Percentiles rank a stretch among this genome's conserved stretches.
These are phyloP conservation scores for Panzeria rudis DNA, from an alignment of 2,888 invertebrate species.

Conservation along the genomic window DNA sequence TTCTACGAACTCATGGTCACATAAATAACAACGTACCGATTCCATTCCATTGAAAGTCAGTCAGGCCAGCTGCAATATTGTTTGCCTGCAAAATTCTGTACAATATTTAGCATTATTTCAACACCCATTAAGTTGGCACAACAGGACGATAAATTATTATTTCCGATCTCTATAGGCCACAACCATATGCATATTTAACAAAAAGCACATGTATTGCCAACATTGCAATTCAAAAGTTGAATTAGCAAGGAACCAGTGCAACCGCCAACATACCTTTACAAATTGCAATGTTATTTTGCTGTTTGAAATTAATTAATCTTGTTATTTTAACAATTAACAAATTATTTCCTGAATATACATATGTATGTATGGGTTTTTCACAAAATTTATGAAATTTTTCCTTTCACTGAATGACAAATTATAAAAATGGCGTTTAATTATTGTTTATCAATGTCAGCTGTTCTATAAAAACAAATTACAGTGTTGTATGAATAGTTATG, in stretches of 20 bases:
- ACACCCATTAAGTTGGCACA: background rate
- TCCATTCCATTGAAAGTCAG: conserved; percentile 54
- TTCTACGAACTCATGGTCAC: conserved; percentile 73
- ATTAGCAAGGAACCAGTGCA: conserved; percentile 9
- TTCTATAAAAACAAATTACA: conserved; percentile 11
- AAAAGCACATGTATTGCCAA: conserved; percentile 70
- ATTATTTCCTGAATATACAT: background rate
- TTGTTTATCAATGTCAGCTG: conserved; percentile 48
- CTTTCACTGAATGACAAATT: conserved; percentile 7
- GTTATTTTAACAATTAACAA: background rate
- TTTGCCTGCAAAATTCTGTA: conserved; percentile 29
- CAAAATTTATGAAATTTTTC: background rate
- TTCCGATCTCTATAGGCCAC: background rate
- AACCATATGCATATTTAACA: conserved; percentile 1
- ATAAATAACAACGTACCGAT: conserved; percentile 73
- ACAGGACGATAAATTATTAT: background rate
- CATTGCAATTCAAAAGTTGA: conserved; percentile 63
- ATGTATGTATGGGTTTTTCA: too few species aligned
- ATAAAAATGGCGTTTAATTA: conserved; percentile 55
- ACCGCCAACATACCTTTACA: conserved; percentile 51
- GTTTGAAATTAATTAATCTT: background rate
- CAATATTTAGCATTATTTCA: conserved; percentile 33
- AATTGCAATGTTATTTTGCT: background rate
- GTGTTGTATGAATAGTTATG: conserved; percentile 24
- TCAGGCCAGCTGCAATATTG: conserved; percentile 16